Evolutionary conservation across 2,888 invertebrate species (phyloP), one percentile per base, ranked within the genome.

Genomic region (Lycophotia porphyrea): DNA sequence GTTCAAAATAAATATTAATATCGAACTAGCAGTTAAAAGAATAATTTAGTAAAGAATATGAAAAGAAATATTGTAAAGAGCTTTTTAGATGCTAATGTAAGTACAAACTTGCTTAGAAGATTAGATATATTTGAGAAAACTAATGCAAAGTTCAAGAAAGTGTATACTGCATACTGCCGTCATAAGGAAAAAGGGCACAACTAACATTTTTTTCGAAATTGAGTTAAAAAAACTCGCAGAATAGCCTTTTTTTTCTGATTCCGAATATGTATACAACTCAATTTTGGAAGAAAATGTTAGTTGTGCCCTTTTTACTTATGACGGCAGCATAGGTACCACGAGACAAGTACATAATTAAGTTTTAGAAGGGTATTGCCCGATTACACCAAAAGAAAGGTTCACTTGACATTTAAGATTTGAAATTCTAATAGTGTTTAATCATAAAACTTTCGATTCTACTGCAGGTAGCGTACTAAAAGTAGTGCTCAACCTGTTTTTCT

Each of bases 401-500:
- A 2, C 44, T 44, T 15, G 44, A 4, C 9, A 27, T 7, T 34
- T 31, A 61, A n/a, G 36, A 36, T 13, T 36, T 13, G 61, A 36
- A 61, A 39, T n/a, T n/a, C 15, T 39, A n/a, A 63, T 15, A 39
- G 36, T 2, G 39, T 39, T 63, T 63, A 63, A 24, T 15, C n/a
- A 63, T 63, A n/a, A 47, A 44, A 71, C 24, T 61, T 31, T 60
- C 31, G 0, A 42, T 66, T n/a, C 21, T 55, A 15, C 9, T 31
- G 24, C 21, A 75, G 49, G 47, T 44, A 34, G 27, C 18, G 39
- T 47, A 73, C 13, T 73, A 63, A 74, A 71, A 81, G 31, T 65
- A 72, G 39, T 34, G 31, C n/a, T 71, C 69, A 77, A 87, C 86
- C 83, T 88, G 80, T 75, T 88, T 82, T 78, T 82, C 58, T 71